phyloP scores from a whole-genome alignment of 2,888 invertebrate species.

The Limnephilus marmoratus region DNA sequence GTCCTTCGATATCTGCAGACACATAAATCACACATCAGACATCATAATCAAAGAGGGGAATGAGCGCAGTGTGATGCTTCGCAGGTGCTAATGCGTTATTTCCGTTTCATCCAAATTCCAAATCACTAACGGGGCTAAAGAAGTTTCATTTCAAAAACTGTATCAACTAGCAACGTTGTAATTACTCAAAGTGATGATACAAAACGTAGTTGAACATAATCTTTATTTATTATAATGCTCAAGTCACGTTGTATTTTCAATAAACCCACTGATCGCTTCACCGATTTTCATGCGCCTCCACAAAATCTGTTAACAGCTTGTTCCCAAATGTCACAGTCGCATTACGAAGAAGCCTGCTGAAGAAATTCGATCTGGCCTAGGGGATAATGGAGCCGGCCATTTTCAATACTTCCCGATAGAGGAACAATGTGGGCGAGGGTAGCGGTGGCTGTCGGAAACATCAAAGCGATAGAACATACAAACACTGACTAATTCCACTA shows the following conservation, averaged over 20 bases:
- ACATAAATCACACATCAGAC: too few species aligned
- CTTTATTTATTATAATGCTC: not conserved
- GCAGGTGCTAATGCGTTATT: too few species aligned
- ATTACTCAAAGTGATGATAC: not conserved
- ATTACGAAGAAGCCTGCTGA: conserved; percentile 24
- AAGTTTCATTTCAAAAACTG: too few species aligned
- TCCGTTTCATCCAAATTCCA: too few species aligned
- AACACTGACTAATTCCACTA: conserved; percentile 38
- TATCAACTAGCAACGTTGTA: not conserved
- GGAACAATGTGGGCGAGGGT: not conserved
- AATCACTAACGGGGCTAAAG: too few species aligned
- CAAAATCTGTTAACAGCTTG: not conserved
- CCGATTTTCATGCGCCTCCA: not conserved
- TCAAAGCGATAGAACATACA: not conserved
- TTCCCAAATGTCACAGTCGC: conserved; percentile 14
- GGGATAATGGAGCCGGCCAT: not conserved
- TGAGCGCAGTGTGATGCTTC: too few species aligned
- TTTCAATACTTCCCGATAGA: not conserved
- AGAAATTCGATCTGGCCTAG: conserved; percentile 5
- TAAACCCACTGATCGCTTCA: not conserved
- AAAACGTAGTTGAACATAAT: not conserved
- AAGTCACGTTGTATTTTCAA: not conserved
- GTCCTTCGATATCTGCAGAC: too few species aligned
- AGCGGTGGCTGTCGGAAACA: not conserved
- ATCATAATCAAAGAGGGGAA: too few species aligned